These are phyloP conservation scores for Apotomis betuletana DNA, from an alignment of 2,888 invertebrate genomes.

Conservation along the genomic window DNA sequence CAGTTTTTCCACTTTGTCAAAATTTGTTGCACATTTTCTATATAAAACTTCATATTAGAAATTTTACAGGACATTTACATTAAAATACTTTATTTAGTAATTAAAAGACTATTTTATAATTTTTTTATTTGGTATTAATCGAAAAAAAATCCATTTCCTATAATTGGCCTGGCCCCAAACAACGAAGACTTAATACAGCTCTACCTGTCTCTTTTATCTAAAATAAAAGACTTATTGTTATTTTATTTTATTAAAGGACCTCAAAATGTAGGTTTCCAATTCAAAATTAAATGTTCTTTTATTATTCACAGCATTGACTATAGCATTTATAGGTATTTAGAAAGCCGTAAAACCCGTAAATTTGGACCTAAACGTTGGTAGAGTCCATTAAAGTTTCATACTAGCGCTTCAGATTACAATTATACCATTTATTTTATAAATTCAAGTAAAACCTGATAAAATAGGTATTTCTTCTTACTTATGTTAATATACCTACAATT, in stretches of 20 bases:
- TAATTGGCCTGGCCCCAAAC: not conserved
- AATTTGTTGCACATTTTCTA: too few species aligned
- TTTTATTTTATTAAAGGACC: not conserved
- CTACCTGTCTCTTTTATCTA: not conserved
- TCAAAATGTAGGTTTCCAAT: not conserved
- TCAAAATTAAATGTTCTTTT: not conserved
- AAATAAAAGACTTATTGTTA: not conserved
- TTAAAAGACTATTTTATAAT: not conserved
- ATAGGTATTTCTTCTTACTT: not conserved
- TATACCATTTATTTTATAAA: not conserved
- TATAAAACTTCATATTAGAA: not conserved
- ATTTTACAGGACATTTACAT: too few species aligned
- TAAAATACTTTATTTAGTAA: not conserved
- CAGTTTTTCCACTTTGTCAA: slow-evolving; percentile 39
- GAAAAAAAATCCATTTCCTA: not conserved
- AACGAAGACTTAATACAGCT: not conserved
- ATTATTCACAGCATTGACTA: not conserved
- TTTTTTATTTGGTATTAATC: slow-evolving; percentile 1
- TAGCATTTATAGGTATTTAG: not conserved
- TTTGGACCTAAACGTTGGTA: not conserved
- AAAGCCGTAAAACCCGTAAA: not conserved
- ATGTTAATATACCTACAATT: slow-evolving; percentile 26
- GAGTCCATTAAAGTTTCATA: not conserved
- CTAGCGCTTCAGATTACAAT: not conserved
- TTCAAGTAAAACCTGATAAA: not conserved